These are phyloP conservation scores for Tiliacea aurago DNA, from an alignment of 2,888 invertebrate species.

Conservation along the genomic window DNA sequence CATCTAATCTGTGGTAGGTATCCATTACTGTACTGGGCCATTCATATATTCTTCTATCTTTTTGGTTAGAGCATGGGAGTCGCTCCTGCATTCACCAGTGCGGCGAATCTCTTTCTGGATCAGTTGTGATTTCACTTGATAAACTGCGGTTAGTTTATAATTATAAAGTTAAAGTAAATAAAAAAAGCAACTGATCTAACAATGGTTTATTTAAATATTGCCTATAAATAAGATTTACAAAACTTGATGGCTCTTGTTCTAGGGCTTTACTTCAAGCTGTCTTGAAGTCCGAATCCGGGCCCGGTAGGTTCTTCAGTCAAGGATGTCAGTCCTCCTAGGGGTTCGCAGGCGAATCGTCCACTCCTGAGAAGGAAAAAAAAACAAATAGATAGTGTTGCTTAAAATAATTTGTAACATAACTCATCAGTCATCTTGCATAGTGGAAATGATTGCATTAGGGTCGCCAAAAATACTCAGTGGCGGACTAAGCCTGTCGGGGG, in stretches of 20 bases:
- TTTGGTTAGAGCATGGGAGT: background rate
- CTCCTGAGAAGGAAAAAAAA: slow-evolving; percentile 88
- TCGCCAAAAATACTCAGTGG: background rate
- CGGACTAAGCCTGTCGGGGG: background rate
- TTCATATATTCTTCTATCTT: too few relatives aligned
- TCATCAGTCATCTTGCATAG: too few relatives aligned
- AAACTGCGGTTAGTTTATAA: background rate
- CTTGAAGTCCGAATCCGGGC: slow-evolving; percentile 96
- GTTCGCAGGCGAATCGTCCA: slow-evolving; percentile 98
- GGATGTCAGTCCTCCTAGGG: slow-evolving; percentile 96
- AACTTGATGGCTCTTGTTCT: slow-evolving; percentile 66
- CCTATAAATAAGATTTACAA: slow-evolving; percentile 77
- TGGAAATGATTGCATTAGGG: background rate
- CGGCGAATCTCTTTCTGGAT: background rate
- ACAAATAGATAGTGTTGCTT: background rate
- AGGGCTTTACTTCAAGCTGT: slow-evolving; percentile 76
- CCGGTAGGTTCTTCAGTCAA: slow-evolving; percentile 96
- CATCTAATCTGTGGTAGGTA: background rate
- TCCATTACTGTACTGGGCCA: too few relatives aligned
- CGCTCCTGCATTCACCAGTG: background rate
- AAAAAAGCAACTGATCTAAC: slow-evolving; percentile 77
- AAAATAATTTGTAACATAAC: background rate
- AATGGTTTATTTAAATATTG: slow-evolving; percentile 86
- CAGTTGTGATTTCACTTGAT: background rate
- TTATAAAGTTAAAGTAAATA: slow-evolving; percentile 5